phyloP scores from a whole-genome alignment of 35 echinoderm and acorn worm genomes.

The Lytechinus variegatus region DNA sequence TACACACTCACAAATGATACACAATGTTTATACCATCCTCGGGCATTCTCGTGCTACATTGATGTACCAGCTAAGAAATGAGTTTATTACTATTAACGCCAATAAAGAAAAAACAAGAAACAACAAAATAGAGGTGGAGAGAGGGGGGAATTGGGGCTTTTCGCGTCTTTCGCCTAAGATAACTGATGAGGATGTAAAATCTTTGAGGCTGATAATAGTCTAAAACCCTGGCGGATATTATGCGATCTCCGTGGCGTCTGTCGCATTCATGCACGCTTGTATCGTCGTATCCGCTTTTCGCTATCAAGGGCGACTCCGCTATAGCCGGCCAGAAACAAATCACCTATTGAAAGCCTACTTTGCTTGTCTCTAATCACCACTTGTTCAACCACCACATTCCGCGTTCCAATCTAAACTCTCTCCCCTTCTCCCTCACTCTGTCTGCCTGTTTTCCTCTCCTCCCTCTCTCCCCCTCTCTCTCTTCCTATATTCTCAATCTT shows the following conservation, averaged over 20 bases:
- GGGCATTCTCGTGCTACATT: not conserved
- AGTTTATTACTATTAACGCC: not conserved
- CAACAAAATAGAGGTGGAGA: not conserved
- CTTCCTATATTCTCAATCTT: too few relatives aligned
- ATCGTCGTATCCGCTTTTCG: conserved; percentile 13
- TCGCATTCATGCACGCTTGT: conserved; percentile 34
- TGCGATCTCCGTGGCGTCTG: not conserved
- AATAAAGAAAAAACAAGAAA: not conserved
- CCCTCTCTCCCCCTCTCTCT: too few relatives aligned
- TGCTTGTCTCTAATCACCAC: conserved; percentile 13
- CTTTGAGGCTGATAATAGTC: not conserved
- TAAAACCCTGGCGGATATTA: not conserved
- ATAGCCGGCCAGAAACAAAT: conserved; percentile 35
- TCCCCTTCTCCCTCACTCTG: not conserved
- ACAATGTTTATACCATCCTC: conserved; percentile 21
- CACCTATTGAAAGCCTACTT: conserved; percentile 24
- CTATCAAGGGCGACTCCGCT: conserved; percentile 34
- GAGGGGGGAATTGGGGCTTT: not conserved
- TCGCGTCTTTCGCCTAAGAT: not conserved
- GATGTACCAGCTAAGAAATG: not conserved
- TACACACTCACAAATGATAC: not conserved
- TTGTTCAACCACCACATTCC: conserved; percentile 14
- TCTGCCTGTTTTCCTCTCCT: too few relatives aligned
- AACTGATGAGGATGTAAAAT: not conserved
- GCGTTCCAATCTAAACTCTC: not conserved